Evolutionary conservation across 2,113 vertebrate species (phyloP).

Genomic region (Petaurus breviceps): DNA sequence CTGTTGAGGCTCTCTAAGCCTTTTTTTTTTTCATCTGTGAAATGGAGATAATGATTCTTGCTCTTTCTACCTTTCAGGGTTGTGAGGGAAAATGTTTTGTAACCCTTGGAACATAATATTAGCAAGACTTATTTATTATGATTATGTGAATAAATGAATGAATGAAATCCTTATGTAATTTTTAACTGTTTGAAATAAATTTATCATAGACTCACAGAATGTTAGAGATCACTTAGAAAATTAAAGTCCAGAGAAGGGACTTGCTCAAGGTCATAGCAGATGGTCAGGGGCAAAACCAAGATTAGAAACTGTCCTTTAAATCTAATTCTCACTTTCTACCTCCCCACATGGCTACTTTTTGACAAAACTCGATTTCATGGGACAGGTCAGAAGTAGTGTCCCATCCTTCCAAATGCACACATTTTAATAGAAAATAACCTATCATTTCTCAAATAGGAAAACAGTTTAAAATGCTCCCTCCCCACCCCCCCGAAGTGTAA

Average conservation of each 20-base stretch:
- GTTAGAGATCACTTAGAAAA: not conserved
- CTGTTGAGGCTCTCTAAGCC: not conserved
- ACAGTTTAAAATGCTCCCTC: not conserved
- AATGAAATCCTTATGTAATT: not conserved
- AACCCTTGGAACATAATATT: not conserved
- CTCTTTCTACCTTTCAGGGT: not conserved
- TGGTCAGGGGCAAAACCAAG: not conserved
- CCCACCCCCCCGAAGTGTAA: not conserved
- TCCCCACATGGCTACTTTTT: not conserved
- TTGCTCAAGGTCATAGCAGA: not conserved
- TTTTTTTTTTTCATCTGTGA: not conserved
- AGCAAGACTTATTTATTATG: not conserved
- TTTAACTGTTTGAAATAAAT: not conserved
- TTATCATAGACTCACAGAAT: not conserved
- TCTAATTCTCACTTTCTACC: not conserved
- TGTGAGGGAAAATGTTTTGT: not conserved
- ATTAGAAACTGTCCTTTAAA: not conserved
- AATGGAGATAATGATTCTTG: not conserved
- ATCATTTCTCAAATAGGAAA: constrained; percentile 5
- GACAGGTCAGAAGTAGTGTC: not conserved
- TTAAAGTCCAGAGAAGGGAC: not conserved
- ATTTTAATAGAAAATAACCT: constrained; percentile 22
- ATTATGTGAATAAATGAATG: not conserved
- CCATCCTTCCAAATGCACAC: not conserved
- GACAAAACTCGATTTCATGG: not conserved